A percentile compares a stretch with the other conserved stretches of the same genome.
phyloP scores from a whole-genome alignment of 2,888 invertebrate species.

The Halictus quadricinctus region DNA sequence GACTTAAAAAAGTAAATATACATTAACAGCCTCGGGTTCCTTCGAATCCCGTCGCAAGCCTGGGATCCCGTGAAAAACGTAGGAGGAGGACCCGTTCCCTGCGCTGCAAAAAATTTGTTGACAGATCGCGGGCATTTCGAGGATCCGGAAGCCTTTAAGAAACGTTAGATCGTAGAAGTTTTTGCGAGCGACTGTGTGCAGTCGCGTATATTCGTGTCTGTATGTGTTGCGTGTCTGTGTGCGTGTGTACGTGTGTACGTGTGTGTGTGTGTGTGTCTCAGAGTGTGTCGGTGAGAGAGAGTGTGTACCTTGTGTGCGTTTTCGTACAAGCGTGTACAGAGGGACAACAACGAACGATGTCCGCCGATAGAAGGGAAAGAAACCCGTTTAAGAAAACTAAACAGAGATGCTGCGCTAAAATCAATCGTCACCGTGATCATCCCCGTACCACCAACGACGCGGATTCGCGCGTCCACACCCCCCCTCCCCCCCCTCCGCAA shows the following conservation, averaged over 20 bases:
- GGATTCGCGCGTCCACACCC: not conserved
- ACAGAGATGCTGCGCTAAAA: constrained; percentile 61
- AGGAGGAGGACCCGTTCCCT: not conserved
- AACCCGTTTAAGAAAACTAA: constrained; percentile 61
- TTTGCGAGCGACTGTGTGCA: constrained; percentile 29
- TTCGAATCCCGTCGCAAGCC: constrained; percentile 35
- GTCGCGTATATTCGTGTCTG: constrained; percentile 15
- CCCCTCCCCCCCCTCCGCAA: not conserved
- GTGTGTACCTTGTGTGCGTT: constrained; percentile 35
- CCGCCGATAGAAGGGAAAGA: constrained; percentile 63
- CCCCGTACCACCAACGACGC: constrained; percentile 2
- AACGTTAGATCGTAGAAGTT: constrained; percentile 49
- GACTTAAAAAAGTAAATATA: constrained; percentile 55
- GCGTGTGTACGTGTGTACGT: not conserved
- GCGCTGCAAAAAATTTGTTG: not conserved
- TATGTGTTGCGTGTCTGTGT: not conserved
- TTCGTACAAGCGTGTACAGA: constrained; percentile 61
- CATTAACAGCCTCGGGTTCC: constrained; percentile 41
- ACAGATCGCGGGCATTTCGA: constrained; percentile 19
- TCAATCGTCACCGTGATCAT: constrained; percentile 31
- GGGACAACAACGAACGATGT: constrained; percentile 63
- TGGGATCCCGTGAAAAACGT: constrained; percentile 5
- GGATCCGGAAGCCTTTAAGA: constrained; percentile 40
- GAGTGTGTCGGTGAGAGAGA: constrained; percentile 33
- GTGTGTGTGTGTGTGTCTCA: not conserved